Evolutionary conservation across 1,140 invertebrate genomes (phyloP), one percentile per base, ranked within the genome.

Genomic region (Dinoponera quadriceps): DNA sequence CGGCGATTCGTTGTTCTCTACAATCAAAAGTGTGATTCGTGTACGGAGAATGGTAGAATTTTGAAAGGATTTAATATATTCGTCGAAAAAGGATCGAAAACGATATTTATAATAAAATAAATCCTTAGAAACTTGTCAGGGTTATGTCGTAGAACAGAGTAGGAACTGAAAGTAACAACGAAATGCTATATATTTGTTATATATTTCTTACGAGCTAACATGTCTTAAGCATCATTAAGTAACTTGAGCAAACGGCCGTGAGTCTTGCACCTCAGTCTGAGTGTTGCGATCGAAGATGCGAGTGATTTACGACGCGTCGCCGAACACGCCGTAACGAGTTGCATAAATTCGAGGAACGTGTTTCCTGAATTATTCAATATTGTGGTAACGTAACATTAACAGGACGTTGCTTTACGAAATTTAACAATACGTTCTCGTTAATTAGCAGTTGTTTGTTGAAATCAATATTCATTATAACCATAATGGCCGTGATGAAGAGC

Each of bases 401-500:
- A 57, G 57, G 68, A 38, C 7, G 14, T 20, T 20, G 3, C 20
- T 20, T 62, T 44, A 44, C 38, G 29, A 48, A 22, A 57, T 51
- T 69, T 48, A 22, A 44, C 38, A 22, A 22, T 22, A 5, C n/a
- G 14, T 38, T 3, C 9, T 49, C 5, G 9, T 16, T 7, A 18
- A 33, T 75, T 29, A 16, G 4, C 14, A 62, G 49, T 29, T 33
- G 3, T 33, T 72, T 0, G n/a, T 29, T 7, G 9, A 29, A 18
- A 54, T 80, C 20, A 80, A n/a, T 80, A 80, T 48, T 69, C 54
- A 2, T 69, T 14, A 18, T 59, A 80, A 57, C 33, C 33, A n/a
- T 54, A 1, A 18, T 16, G 91, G 44, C 57, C 89, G 25, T 89
- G 90, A 18, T 89, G 91, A 18, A 92, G 7, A 1, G 86, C 93